Conservation (phyloP, 2,797 vertebrate species). For the Squalus acanthias region DNA sequence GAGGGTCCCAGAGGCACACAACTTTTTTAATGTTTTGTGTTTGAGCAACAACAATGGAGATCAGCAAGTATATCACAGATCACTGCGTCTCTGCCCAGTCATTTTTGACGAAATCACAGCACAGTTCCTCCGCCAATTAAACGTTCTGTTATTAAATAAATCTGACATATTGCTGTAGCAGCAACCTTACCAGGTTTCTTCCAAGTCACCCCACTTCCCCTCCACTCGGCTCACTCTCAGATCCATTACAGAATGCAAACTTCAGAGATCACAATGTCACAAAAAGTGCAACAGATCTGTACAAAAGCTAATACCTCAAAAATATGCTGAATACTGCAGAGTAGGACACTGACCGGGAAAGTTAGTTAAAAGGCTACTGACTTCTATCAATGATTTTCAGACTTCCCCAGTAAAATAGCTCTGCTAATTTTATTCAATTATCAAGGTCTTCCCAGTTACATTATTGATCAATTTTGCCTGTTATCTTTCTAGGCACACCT, state of each 20-base stretch:
- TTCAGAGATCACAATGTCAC: background rate
- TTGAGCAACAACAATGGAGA: background rate
- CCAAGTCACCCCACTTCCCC: background rate
- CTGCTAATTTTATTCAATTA: background rate
- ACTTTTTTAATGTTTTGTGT: background rate
- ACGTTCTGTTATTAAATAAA: conserved; percentile 2
- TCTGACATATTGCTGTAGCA: background rate
- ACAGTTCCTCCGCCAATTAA: background rate
- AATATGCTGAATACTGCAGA: background rate
- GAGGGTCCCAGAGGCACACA: no score
- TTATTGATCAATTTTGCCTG: background rate
- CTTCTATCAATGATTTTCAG: background rate
- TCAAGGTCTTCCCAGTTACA: background rate
- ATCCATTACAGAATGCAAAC: background rate
- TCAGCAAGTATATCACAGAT: background rate
- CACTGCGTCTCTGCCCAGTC: background rate
- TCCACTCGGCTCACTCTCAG: background rate
- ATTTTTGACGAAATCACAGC: background rate
- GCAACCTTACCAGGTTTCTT: background rate
- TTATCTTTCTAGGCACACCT: background rate
- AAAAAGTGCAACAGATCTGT: background rate
- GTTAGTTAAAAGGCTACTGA: background rate
- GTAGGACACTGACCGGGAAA: background rate
- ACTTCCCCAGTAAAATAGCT: background rate
- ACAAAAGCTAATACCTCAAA: background rate